Conservation (phyloP, 2,888 invertebrate genomes). For the Nemotelus pantherinus region DNA sequence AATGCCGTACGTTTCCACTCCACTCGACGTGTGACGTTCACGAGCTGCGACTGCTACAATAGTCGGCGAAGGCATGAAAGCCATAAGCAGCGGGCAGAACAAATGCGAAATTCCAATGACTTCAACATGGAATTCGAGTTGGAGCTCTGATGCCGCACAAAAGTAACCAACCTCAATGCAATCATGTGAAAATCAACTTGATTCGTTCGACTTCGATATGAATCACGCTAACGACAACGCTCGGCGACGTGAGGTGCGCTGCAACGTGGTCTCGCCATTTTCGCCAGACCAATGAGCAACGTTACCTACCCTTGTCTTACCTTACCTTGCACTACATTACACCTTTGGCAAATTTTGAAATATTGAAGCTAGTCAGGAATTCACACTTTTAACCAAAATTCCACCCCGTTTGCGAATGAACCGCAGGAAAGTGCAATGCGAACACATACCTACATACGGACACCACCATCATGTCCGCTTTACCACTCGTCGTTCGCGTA, state of each 20-base stretch:
- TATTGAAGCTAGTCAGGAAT: no score
- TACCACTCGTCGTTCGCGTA: background rate
- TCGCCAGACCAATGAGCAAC: no score
- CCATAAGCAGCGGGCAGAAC: background rate
- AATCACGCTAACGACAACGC: background rate
- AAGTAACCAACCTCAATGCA: conserved; percentile 6
- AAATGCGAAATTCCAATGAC: conserved; percentile 31
- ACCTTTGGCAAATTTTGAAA: no score
- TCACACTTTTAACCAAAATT: no score
- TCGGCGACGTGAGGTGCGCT: background rate
- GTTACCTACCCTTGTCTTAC: no score
- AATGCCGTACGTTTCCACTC: conserved; percentile 11
- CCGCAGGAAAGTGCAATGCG: background rate
- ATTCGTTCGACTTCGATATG: background rate
- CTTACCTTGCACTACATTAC: no score
- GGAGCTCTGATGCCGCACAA: background rate
- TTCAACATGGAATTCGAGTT: conserved; percentile 4
- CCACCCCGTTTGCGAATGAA: no score
- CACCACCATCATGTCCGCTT: background rate
- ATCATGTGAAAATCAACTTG: background rate
- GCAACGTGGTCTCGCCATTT: background rate
- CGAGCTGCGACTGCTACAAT: background rate
- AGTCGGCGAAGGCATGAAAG: background rate
- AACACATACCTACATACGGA: background rate
- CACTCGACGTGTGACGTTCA: conserved; percentile 23